A percentile compares a stretch with the other conserved stretches of the same genome.
Conservation (phyloP, 1,140 invertebrate species). For the Drosophila willistoni region DNA sequence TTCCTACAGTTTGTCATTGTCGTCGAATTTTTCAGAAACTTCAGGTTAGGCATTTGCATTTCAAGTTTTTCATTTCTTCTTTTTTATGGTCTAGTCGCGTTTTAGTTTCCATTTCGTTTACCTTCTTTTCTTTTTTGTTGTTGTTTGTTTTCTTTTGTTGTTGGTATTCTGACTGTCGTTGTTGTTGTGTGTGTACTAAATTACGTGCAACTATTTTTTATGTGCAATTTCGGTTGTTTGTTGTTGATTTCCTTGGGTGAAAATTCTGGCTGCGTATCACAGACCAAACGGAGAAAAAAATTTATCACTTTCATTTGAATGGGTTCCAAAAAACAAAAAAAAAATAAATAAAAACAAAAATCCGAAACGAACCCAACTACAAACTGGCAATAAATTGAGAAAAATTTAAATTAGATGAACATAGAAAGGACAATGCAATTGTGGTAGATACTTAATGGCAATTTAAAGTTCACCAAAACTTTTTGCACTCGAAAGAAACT, state of each 20-base stretch:
- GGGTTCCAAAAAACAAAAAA: conserved; percentile 45
- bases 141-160: conserved; percentile 54
- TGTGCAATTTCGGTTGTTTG: conserved; percentile 44
- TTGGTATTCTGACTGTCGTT: conserved; percentile 30
- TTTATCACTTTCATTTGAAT: conserved; percentile 71
- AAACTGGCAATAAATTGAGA: conserved; percentile 12
- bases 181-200: conserved; percentile 54
- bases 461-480: background rate
- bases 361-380: background rate
- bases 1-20: conserved; percentile 21
- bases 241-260: conserved; percentile 45
- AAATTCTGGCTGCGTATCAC: conserved; percentile 66
- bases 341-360: conserved; percentile 2
- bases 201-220: conserved; percentile 79
- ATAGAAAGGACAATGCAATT: background rate
- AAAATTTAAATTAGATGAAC: conserved; percentile 10
- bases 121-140: conserved; percentile 23
- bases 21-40: conserved; percentile 40
- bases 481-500: background rate
- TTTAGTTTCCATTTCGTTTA: conserved; percentile 51
- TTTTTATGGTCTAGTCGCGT: conserved; percentile 46
- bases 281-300: conserved; percentile 32
- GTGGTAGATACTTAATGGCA: background rate
- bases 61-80: conserved; percentile 48
- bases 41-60: conserved; percentile 56